Base-by-base conservation (phyloP, 1,140 invertebrate species). In the Anthonomus grandis region DNA sequence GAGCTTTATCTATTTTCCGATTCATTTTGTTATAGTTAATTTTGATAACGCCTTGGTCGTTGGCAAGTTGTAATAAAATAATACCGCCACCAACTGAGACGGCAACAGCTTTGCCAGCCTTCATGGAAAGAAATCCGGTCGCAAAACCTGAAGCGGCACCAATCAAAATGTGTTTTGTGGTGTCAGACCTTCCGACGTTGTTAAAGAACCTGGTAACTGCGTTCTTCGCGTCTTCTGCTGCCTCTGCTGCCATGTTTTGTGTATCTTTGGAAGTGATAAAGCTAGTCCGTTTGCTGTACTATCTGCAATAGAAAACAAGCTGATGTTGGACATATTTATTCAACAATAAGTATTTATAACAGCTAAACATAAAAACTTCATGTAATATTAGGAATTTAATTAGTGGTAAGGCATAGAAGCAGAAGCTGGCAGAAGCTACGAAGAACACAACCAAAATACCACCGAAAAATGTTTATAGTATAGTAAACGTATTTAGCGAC, bases 31-130 rank as follows among this genome's bases (percentile, higher is more conserved):
- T 85, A 91, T 92, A 95, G 72, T 95, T 89, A 48, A 91, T 82
- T 67, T 90, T 89, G 38, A 95, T 87, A 60, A 93, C 93, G n/a
- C 92, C 93, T 70, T 92, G 86, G 68, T 93, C 87, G 59, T 89
- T 86, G 2, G 92, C 93, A 64, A 95, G 81, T 77, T 95, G 90
- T 53, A 96, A 70, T 63, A 95, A 75, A 62, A 96, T 86, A 24
- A 95, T 86, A 57, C 90, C 86, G 54, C 91, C 88, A 58, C 93
- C 93, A 55, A 95, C 74, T 9, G 90, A 87, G 51, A 91, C 84
- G 9, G 91, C 92, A 37, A 89, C 89, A 53, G 88, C 76, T 81
- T 93, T 95, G 6, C 92, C 91, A 63, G 95, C 83, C 81, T 94
- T 95, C 81, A 92, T 89, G 63, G 89, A 87, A 24, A 93, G 72